These are phyloP conservation scores for Martes martes DNA, from an alignment of 2,113 vertebrate genomes.

Conservation along the genomic window DNA sequence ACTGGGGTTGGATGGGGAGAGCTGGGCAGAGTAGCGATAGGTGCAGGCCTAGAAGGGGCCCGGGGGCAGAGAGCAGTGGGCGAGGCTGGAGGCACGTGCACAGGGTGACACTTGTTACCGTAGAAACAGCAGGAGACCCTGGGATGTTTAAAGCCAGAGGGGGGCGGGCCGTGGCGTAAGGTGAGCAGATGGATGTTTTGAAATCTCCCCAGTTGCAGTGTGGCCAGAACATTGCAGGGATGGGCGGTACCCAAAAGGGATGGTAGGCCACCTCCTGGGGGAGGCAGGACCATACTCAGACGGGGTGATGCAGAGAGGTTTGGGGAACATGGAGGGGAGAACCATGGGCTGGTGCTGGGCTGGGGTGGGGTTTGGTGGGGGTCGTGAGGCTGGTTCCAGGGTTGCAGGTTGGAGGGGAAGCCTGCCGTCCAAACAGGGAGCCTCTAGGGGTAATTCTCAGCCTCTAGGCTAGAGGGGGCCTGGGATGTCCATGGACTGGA, in stretches of 20 bases:
- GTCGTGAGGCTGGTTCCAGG: neutral
- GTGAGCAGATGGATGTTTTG: neutral
- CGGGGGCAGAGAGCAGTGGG: neutral
- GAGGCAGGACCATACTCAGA: neutral
- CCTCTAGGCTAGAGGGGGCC: neutral
- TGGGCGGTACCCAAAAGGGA: neutral
- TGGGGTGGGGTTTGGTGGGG: neutral
- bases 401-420: neutral
- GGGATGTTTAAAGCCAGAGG: neutral
- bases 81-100: neutral
- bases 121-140: neutral
- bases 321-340: neutral
- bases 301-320: neutral
- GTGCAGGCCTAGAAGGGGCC: neutral
- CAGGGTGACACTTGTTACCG: neutral
- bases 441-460: neutral
- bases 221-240: neutral
- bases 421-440: neutral
- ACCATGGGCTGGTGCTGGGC: neutral
- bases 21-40: neutral
- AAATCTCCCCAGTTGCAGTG: neutral
- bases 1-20: neutral
- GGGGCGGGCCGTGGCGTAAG: fast-evolving
- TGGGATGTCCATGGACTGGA: neutral
- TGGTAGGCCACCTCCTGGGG: fast-evolving